Evolutionary conservation across 1,140 invertebrate genomes (phyloP), one percentile per base, ranked within the genome.

Genomic region (Drosophila willistoni): DNA sequence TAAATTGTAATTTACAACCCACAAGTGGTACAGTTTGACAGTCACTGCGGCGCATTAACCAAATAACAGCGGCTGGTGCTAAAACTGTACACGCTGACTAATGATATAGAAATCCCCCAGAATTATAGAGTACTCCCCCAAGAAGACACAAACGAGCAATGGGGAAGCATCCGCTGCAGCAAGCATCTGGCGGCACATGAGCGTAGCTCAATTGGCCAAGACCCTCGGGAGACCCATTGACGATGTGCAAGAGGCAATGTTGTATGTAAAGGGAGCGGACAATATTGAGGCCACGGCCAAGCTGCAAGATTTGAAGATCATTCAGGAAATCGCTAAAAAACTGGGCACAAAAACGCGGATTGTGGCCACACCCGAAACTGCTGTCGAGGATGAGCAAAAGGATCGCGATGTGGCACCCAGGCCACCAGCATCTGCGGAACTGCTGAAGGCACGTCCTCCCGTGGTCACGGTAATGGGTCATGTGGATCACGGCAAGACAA

Each of bases 401-500:
- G 80, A 92, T 14, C 93, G 93, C 56, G 94, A 94, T 74, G 93
- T 93, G 12, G 68, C 91, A 0, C 93, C 93, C 10, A 93, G 95
- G 55, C 95, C 95, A 1, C 94, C 96, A 0, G 93, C 96, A 14
- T 92, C 95, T 33, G 92, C 94, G 0, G 92, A 93, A 41, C 90
- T 94, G 12, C 91, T 98, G 10, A 94, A 94, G 47, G 93, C 93
- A 7, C 93, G 98, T 29, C 95, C 96, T 25, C 98, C 98, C 1
- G 96, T 99, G 2, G 98, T 99, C 1, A 98, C 98, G 4, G 97
- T 99, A 13, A 99, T 99, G 98, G 99, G 99, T 0, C 99, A 99
- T 93, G 98, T 99, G 2, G 99, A 99, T 94, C 99, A 99, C 94
- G 98, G 98, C 1, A 99, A 99, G 94, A 99, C 99, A 4, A 99